Conservation (phyloP, 2,888 invertebrate species). For the Drosophila anomelani region DNA sequence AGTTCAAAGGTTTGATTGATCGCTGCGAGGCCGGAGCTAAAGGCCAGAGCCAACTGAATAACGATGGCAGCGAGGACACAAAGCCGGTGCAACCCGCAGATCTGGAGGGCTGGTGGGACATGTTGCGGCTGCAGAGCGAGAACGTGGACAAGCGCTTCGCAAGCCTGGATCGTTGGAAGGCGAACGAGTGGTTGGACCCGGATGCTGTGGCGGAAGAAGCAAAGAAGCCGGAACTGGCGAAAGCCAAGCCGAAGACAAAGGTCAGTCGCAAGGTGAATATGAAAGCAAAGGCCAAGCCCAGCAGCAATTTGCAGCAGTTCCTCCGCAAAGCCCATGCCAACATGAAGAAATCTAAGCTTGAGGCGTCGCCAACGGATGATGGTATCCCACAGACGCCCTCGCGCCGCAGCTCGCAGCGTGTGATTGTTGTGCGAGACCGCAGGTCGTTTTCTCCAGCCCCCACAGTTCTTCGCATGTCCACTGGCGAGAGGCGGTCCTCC, state of each 20-base stretch:
- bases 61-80: constrained; percentile 74
- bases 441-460: constrained; percentile 63
- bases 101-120: constrained; percentile 88
- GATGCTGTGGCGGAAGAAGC: constrained; percentile 55
- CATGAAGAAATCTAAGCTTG: constrained; percentile 55
- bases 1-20: constrained; percentile 87
- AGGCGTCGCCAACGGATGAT: constrained; percentile 14
- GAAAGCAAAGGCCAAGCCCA: constrained; percentile 63
- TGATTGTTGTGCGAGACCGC: constrained; percentile 61
- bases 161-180: constrained; percentile 77
- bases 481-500: constrained; percentile 33
- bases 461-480: constrained; percentile 58
- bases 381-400: constrained; percentile 9
- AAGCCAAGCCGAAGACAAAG: constrained; percentile 36
- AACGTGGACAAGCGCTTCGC: constrained; percentile 82
- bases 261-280: constrained; percentile 15
- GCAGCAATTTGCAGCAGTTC: constrained; percentile 68
- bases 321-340: constrained; percentile 60
- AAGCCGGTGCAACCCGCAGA: constrained; percentile 86
- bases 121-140: constrained; percentile 86
- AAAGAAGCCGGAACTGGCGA: constrained; percentile 25
- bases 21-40: constrained; percentile 77
- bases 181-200: constrained; percentile 82
- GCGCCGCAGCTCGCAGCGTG: constrained; percentile 20
- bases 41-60: constrained; percentile 40